Conservation (phyloP, 37 sponge, comb jelly and placozoan genomes). For the Theonella swinhoei region DNA sequence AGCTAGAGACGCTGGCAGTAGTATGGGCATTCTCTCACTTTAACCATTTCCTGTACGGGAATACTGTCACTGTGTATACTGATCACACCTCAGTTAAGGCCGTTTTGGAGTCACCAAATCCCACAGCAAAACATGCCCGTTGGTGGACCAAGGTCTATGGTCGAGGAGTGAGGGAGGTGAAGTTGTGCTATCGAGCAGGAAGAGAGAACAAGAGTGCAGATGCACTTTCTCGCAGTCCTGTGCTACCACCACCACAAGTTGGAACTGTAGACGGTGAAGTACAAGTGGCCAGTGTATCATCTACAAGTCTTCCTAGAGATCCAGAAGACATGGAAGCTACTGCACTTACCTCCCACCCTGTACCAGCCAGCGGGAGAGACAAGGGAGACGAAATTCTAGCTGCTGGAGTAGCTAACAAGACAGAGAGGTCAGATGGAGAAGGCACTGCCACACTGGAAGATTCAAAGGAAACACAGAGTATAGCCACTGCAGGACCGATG, state of each 20-base stretch:
- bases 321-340: neutral
- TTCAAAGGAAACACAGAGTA: neutral
- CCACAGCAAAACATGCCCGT: conserved; percentile 42
- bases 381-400: too few relatives aligned
- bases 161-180: conserved; percentile 17
- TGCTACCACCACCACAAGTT: neutral
- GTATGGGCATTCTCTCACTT: conserved; percentile 49
- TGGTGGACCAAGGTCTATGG: conserved; percentile 41
- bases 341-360: too few relatives aligned
- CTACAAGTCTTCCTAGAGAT: neutral
- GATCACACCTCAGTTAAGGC: conserved; percentile 48
- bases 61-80: conserved; percentile 35
- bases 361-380: too few relatives aligned
- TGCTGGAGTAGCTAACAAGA: neutral
- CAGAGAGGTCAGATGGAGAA: too few relatives aligned
- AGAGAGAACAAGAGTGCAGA: conserved; percentile 34
- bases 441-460: neutral
- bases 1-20: conserved; percentile 56
- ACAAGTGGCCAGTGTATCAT: conserved; percentile 9
- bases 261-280: conserved; percentile 13
- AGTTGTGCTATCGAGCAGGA: conserved; percentile 15
- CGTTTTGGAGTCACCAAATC: conserved; percentile 32
- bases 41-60: conserved; percentile 23
- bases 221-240: conserved; percentile 36
- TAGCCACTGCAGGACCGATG: too few relatives aligned